Base-by-base conservation (phyloP, 1,140 invertebrate genomes). In the Drosophila willistoni region DNA sequence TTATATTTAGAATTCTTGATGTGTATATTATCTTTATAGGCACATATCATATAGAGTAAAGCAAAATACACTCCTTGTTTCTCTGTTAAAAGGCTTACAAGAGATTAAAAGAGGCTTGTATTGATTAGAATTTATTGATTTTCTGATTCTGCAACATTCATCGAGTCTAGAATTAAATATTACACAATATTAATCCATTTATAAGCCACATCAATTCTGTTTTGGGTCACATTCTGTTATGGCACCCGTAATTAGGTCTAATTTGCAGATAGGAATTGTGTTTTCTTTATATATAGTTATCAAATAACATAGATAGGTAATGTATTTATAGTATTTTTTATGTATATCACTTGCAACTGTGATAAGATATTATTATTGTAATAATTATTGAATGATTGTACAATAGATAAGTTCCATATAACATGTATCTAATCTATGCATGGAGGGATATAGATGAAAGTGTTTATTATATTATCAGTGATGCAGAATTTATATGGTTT, bases 341-440 rank as follows among this genome's bases (percentile, higher is more conserved):
- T 47, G 44, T 47, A 19, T 19, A 47, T 14, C 44, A 9, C 7
- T 47, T 7, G 14, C 14, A 47, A 47, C 19, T 47, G 9, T 22
- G 44, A 51, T 51, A 51, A 19, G 44, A 22, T 51, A 51, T 51
- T 22, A 51, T 51, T 51, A 17, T 17, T 47, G 44, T 47, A 51
- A 51, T 51, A 51, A 51, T 51, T 22, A 51, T 51, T 19, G 9
- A 12, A 12, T 51, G 17, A 51, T 51, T 51, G 17, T 51, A 51
- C n/a, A 51, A 51, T 12, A 51, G 44, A 51, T 51, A 51, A 51
- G 44, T 51, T 19, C 2, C 44, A 51, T 22, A 19, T 9, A 51
- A 12, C 17, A 51, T 51, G 14, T 22, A 22, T 51, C 44, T 51
- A 12, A 51, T 51, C 44, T 51, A 51, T 51, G 7, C 2, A 51